A percentile compares a stretch with the other conserved stretches of the same genome.
Evolutionary conservation across 2,888 invertebrate species (phyloP).

Genomic region (Bhutanitis thaidina): DNA sequence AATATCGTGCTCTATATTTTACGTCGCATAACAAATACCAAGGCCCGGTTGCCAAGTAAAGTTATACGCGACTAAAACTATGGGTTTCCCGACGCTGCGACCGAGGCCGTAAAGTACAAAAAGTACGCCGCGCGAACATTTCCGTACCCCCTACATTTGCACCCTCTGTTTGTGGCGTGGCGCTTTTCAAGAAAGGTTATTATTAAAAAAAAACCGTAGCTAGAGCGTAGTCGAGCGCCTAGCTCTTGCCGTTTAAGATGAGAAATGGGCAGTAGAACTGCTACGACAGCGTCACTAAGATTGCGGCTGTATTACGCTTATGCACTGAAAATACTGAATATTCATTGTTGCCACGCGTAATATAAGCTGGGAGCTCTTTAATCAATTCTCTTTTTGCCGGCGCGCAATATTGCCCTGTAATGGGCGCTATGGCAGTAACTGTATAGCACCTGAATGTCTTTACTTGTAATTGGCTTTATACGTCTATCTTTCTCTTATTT

Average conservation of each 20-base stretch:
- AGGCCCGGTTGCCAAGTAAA: conserved; percentile 13
- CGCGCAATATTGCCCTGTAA: conserved; percentile 37
- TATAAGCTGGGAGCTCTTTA: conserved; percentile 52
- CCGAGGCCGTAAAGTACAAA: conserved; percentile 13
- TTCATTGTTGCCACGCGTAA: conserved; percentile 56
- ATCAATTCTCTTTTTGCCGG: conserved; percentile 57
- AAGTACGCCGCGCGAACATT: conserved; percentile 3
- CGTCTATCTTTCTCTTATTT: too few relatives aligned
- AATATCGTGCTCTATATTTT: conserved; percentile 4
- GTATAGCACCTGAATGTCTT: too few relatives aligned
- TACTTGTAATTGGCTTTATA: too few relatives aligned
- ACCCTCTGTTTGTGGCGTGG: conserved; percentile 1
- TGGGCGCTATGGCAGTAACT: conserved; percentile 29
- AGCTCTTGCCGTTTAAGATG: conserved; percentile 67
- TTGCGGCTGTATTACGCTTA: conserved; percentile 65
- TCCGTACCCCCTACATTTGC: background rate
- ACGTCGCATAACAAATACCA: conserved; percentile 16
- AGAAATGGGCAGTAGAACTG: conserved; percentile 68
- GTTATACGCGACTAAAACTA: conserved; percentile 16
- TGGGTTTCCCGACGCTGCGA: conserved; percentile 11
- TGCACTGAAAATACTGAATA: conserved; percentile 68
- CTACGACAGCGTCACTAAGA: conserved; percentile 59
- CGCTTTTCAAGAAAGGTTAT: conserved; percentile 11
- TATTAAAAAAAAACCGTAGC: conserved; percentile 30
- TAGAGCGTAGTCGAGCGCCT: conserved; percentile 48